These are phyloP conservation scores for Hemicrepidius hirtus DNA, from an alignment of 2,888 invertebrate genomes.

Conservation along the genomic window DNA sequence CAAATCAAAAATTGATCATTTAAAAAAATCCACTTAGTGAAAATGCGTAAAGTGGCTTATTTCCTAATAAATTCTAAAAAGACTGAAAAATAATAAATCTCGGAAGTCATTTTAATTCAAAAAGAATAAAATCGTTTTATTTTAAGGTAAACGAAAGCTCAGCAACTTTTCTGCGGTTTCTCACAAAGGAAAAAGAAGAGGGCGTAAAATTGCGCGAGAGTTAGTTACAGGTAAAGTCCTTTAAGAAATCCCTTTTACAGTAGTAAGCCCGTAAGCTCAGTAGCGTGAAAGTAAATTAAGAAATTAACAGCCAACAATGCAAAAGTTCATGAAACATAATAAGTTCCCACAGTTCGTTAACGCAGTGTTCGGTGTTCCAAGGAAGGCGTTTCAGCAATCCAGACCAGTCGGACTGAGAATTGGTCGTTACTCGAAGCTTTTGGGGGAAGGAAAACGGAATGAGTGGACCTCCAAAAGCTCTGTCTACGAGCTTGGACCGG, in stretches of 20 bases:
- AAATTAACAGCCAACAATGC: conserved; percentile 45
- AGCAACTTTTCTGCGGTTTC: conserved; percentile 23
- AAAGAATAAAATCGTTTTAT: conserved; percentile 26
- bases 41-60: background rate
- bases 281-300: conserved; percentile 46
- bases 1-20: too few relatives aligned
- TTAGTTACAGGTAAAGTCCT: conserved; percentile 43
- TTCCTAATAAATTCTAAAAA: background rate
- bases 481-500: conserved; percentile 38
- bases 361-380: conserved; percentile 25
- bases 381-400: conserved; percentile 12
- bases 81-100: background rate
- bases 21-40: too few relatives aligned
- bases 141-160: conserved; percentile 25
- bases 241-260: conserved; percentile 39
- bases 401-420: background rate
- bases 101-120: background rate
- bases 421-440: conserved; percentile 31
- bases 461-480: conserved; percentile 44
- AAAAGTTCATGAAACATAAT: conserved; percentile 48
- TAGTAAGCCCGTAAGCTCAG: conserved; percentile 38
- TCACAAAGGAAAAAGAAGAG: conserved; percentile 21
- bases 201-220: conserved; percentile 25
- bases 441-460: conserved; percentile 27
- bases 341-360: conserved; percentile 46